Evolutionary conservation across 2,797 vertebrate species (phyloP).

Genomic region (Girardinus metallicus): DNA sequence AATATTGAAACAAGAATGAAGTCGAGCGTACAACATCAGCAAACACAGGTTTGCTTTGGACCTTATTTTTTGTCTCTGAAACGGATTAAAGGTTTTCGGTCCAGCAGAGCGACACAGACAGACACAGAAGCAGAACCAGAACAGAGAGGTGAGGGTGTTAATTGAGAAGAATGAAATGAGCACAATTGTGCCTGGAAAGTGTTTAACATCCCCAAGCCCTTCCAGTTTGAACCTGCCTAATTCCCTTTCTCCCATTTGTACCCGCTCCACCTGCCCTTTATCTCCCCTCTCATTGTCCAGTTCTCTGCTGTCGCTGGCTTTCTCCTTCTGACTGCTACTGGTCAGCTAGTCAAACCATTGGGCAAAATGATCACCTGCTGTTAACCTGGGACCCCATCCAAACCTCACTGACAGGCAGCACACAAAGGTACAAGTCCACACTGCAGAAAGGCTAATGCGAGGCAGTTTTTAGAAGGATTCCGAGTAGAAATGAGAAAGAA

Average conservation of each 20-base stretch:
- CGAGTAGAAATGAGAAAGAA: slow-evolving; percentile 26
- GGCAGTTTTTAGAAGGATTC: slow-evolving; percentile 51
- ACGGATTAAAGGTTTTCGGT: slow-evolving; percentile 17
- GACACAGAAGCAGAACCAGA: slow-evolving; percentile 41
- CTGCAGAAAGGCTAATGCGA: slow-evolving; percentile 25
- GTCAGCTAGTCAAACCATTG: slow-evolving; percentile 43
- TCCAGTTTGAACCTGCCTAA: slow-evolving; percentile 10
- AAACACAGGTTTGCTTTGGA: slow-evolving; percentile 23
- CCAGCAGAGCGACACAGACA: slow-evolving; percentile 42
- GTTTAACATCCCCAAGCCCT: slow-evolving; percentile 13
- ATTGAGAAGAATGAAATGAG: slow-evolving; percentile 49
- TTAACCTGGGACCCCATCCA: slow-evolving; percentile 45
- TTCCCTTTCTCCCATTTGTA: slow-evolving; percentile 27
- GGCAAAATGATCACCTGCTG: slow-evolving; percentile 35
- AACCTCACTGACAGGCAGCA: slow-evolving; percentile 39
- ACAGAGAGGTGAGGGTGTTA: slow-evolving; percentile 58
- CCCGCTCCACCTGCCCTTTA: background rate
- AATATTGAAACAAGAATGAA: slow-evolving; percentile 64
- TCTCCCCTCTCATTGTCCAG: slow-evolving; percentile 4
- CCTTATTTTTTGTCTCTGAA: slow-evolving; percentile 11
- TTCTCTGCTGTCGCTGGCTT: slow-evolving; percentile 4
- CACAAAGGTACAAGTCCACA: slow-evolving; percentile 51
- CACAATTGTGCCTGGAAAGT: slow-evolving; percentile 15
- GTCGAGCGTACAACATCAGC: slow-evolving; percentile 32
- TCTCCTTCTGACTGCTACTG: slow-evolving; percentile 25